These are phyloP conservation scores for Artibeus jamaicensis DNA, from an alignment of 2,797 vertebrate species.

Conservation along the genomic window DNA sequence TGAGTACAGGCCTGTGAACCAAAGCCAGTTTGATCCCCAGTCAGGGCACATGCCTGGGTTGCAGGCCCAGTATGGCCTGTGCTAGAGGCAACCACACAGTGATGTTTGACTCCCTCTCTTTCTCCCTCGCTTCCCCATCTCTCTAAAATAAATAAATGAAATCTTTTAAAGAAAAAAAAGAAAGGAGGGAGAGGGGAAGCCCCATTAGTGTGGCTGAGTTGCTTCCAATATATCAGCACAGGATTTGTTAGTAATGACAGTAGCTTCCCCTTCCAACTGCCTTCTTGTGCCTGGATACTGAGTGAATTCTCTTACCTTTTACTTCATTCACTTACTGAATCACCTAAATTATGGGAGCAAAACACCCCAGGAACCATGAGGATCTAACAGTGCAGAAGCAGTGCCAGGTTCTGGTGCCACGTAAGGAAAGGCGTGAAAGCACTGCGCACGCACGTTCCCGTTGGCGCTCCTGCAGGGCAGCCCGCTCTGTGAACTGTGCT, in stretches of 20 bases:
- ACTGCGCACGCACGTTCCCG: not conserved
- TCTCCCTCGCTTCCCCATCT: too few species aligned
- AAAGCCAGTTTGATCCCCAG: too few species aligned
- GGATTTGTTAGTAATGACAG: not conserved
- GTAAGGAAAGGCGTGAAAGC: not conserved
- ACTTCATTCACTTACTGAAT: not conserved
- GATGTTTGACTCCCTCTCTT: too few species aligned
- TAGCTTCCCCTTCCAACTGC: not conserved
- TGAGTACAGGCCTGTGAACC: too few species aligned
- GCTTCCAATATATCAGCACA: not conserved
- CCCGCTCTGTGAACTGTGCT: not conserved
- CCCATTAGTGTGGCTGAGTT: not conserved
- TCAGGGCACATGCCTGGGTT: too few species aligned
- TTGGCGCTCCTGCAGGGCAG: not conserved
- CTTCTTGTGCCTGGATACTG: not conserved
- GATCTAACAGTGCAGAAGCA: not conserved
- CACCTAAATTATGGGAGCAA: not conserved
- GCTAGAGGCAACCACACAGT: too few species aligned
- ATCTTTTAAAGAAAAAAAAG: too few species aligned
- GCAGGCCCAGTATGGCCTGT: too few species aligned
- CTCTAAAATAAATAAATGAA: too few species aligned
- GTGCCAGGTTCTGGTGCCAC: rapidly evolving
- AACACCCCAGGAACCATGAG: not conserved
- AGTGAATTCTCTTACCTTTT: not conserved
- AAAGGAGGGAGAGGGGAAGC: not conserved